Conservation (phyloP, 2,797 vertebrate genomes). For the Erithacus rubecula region DNA sequence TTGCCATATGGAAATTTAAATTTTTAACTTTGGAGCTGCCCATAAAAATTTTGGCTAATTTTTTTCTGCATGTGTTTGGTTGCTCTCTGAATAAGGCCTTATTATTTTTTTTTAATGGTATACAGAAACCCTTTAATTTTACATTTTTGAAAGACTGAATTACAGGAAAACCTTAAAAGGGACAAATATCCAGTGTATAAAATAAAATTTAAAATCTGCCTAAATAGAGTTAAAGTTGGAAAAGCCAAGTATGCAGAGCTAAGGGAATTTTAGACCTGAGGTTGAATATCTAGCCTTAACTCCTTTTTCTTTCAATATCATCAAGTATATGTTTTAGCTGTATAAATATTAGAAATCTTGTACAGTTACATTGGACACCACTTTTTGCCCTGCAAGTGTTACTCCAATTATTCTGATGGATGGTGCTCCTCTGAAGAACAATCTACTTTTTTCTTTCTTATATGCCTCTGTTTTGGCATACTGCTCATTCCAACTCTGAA, state of each 20-base stretch:
- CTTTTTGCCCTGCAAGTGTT: background rate
- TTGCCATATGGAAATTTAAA: background rate
- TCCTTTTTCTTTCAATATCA: background rate
- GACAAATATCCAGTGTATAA: background rate
- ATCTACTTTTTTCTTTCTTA: background rate
- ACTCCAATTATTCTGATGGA: background rate
- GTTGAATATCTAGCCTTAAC: background rate
- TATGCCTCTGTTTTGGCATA: background rate
- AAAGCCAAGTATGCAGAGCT: background rate
- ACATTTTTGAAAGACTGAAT: background rate
- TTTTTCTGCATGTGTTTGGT: background rate
- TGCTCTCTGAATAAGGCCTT: background rate
- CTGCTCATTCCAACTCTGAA: background rate
- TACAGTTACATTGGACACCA: background rate
- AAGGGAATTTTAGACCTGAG: background rate
- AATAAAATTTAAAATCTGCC: background rate
- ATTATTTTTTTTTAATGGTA: background rate
- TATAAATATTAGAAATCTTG: background rate
- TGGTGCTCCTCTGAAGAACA: background rate
- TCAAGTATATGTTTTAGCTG: background rate
- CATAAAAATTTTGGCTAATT: background rate
- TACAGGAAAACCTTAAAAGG: background rate
- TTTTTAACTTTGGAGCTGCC: background rate
- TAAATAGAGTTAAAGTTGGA: background rate
- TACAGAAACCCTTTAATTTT: background rate